Evolutionary conservation across 2,797 vertebrate genomes (phyloP).

Genomic region (Clarias laeviceps): DNA sequence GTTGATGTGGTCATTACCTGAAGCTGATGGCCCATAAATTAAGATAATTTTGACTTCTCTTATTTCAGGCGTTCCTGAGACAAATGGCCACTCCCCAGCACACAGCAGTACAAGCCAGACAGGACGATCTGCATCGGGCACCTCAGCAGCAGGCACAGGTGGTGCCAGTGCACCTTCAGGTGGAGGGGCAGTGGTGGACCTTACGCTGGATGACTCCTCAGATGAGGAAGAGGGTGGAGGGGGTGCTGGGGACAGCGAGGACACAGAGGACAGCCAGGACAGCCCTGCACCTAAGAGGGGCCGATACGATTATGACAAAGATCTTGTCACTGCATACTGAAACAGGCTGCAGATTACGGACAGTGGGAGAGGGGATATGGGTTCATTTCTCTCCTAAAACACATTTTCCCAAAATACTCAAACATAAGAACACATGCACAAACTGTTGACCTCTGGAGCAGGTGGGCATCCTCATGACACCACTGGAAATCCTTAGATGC

Average conservation of each 20-base stretch:
- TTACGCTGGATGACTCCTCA: conserved; percentile 95
- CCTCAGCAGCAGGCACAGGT: conserved; percentile 62
- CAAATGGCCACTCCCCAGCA: conserved; percentile 83
- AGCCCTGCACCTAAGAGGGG: conserved; percentile 88
- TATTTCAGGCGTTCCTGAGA: conserved; percentile 82
- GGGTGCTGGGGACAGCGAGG: conserved; percentile 89
- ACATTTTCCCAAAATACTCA: conserved; percentile 66
- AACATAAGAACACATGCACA: conserved; percentile 61
- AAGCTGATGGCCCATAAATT: neutral
- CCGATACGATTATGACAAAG: conserved; percentile 93
- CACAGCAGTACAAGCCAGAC: conserved; percentile 78
- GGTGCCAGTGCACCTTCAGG: conserved; percentile 69
- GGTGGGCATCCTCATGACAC: conserved; percentile 71
- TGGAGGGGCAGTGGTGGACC: conserved; percentile 87
- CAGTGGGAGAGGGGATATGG: conserved; percentile 62
- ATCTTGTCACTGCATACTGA: conserved; percentile 97
- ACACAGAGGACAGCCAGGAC: conserved; percentile 90
- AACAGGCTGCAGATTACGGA: conserved; percentile 62
- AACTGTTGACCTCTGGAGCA: conserved; percentile 70
- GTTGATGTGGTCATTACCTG: neutral
- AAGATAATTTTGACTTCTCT: neutral
- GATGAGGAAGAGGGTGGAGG: conserved; percentile 85
- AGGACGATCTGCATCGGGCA: conserved; percentile 78
- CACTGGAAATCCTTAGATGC: conserved; percentile 66
- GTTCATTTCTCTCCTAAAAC: conserved; percentile 59